A percentile compares a stretch with the other conserved stretches of the same genome.
These are phyloP conservation scores for Bucco capensis DNA, from an alignment of 2,113 vertebrate species.

Conservation along the genomic window DNA sequence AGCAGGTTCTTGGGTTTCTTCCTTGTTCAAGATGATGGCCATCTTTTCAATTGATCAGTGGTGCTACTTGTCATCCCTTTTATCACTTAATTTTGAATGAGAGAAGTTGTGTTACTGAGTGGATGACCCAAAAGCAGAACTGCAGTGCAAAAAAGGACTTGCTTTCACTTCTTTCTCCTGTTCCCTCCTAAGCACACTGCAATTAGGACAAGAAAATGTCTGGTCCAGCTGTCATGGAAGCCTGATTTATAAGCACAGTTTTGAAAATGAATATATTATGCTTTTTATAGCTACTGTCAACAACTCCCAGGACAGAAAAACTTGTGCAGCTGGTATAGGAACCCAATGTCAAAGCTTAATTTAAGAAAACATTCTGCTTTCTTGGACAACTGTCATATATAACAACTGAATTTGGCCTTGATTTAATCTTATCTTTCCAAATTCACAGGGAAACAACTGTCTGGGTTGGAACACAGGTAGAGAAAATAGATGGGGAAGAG, in stretches of 20 bases:
- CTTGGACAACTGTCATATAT: neutral
- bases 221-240: slow-evolving; percentile 31
- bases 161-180: neutral
- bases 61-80: neutral
- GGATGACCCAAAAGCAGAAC: neutral
- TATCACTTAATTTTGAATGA: neutral
- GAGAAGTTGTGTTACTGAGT: neutral
- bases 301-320: slow-evolving; percentile 44
- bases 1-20: neutral
- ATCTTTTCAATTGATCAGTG: neutral
- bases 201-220: slow-evolving; percentile 16
- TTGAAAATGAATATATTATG: slow-evolving; percentile 55
- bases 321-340: slow-evolving; percentile 39
- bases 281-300: slow-evolving; percentile 65
- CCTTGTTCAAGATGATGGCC: neutral
- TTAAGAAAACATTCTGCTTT: slow-evolving; percentile 22
- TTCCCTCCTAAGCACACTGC: neutral
- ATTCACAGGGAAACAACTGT: neutral
- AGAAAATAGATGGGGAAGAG: neutral
- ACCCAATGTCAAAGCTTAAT: slow-evolving; percentile 9
- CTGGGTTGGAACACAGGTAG: neutral
- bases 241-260: slow-evolving; percentile 21
- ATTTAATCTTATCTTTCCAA: slow-evolving; percentile 22
- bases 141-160: neutral
- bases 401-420: neutral